Percentiles rank a stretch among this genome's conserved stretches.
Evolutionary conservation across 2,797 vertebrate species (phyloP).

Genomic region (Enteromius radiatus): DNA sequence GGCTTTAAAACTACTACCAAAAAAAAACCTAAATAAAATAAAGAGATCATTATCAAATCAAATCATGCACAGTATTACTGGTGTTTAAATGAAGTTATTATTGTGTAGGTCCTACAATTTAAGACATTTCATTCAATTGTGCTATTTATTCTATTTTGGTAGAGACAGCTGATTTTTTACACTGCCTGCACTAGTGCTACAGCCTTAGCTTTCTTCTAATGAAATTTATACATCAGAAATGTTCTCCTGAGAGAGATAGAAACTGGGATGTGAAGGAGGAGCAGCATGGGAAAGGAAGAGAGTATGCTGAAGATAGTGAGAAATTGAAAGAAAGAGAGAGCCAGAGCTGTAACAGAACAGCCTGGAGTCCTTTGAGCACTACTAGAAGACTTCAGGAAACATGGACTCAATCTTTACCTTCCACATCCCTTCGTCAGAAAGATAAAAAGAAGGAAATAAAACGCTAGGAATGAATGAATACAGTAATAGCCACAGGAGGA

Average conservation of each 20-base stretch:
- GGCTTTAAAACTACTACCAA: not conserved
- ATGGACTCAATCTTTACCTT: constrained; percentile 35
- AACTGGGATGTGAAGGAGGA: constrained; percentile 8
- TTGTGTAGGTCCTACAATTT: not conserved
- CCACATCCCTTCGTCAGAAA: constrained; percentile 25
- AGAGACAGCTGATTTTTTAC: constrained; percentile 17
- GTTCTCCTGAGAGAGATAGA: constrained; percentile 41
- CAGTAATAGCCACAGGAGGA: constrained; percentile 35
- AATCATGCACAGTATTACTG: not conserved
- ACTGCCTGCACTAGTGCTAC: constrained; percentile 5
- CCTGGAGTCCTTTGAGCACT: constrained; percentile 13
- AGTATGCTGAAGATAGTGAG: constrained; percentile 54
- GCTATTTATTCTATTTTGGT: constrained; percentile 23
- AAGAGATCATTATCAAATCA: not conserved
- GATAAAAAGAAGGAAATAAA: constrained; percentile 41
- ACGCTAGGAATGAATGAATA: constrained; percentile 26
- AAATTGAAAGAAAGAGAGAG: constrained; percentile 37
- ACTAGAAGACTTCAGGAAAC: constrained; percentile 41
- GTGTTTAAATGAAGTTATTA: not conserved
- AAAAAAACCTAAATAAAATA: not conserved
- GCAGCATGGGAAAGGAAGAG: constrained; percentile 16
- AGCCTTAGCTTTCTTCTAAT: constrained; percentile 40
- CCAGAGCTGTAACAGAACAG: constrained; percentile 25
- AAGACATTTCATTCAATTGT: not conserved
- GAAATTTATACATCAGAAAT: constrained; percentile 44